Percentiles rank a stretch among this genome's conserved stretches.
These are phyloP conservation scores for Scopus umbretta DNA, from an alignment of 2,113 vertebrate species.

Conservation along the genomic window DNA sequence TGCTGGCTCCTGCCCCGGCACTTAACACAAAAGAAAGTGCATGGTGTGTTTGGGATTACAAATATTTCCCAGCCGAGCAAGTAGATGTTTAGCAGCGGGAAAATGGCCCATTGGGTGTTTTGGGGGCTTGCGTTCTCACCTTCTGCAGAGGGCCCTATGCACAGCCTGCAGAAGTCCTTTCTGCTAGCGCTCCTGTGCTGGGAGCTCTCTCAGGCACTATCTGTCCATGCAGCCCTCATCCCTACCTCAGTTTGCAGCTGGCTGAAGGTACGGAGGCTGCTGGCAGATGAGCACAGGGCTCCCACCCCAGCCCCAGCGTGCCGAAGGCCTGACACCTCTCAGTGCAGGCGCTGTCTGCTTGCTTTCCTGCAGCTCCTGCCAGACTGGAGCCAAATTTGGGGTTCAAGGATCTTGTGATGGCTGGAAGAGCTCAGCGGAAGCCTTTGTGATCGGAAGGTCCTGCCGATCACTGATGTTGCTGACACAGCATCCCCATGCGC, in stretches of 20 bases:
- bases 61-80: background rate
- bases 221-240: background rate
- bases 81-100: background rate
- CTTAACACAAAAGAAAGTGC: background rate
- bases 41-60: background rate
- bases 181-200: background rate
- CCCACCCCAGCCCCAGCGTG: background rate
- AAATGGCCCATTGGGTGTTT: background rate
- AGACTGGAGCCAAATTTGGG: background rate
- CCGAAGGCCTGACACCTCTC: background rate
- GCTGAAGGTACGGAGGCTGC: background rate
- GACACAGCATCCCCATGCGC: fast-evolving
- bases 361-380: background rate
- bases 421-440: background rate
- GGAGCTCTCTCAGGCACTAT: background rate
- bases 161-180: background rate
- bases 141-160: background rate
- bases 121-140: background rate
- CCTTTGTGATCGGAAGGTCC: background rate
- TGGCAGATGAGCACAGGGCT: background rate
- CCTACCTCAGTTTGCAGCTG: background rate
- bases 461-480: fast-evolving
- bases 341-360: background rate
- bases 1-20: background rate
- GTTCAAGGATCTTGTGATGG: background rate